Percentiles rank a stretch among this genome's conserved stretches.
Conservation (phyloP, 2,113 vertebrate species). For the Epinephelus cyanopodus region DNA sequence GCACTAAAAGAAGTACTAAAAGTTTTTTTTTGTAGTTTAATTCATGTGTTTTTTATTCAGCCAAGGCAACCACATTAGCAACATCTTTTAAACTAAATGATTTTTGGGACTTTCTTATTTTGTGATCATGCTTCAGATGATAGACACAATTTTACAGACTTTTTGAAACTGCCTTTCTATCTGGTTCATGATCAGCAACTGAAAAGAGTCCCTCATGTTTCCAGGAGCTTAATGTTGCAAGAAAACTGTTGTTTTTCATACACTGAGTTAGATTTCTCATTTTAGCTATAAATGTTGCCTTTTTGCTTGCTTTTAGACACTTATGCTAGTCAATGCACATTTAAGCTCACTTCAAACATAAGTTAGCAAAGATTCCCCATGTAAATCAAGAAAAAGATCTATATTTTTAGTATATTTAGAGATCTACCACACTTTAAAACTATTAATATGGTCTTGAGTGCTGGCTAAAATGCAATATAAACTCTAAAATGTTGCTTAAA, state of each 20-base stretch:
- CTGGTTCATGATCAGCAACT: not conserved
- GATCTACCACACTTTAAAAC: not conserved
- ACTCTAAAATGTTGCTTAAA: not conserved
- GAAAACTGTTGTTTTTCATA: not conserved
- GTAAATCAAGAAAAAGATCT: not conserved
- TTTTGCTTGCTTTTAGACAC: not conserved
- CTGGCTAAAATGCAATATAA: slow-evolving; percentile 12
- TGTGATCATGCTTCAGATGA: not conserved
- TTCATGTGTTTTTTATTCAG: not conserved
- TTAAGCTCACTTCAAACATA: not conserved
- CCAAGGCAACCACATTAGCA: not conserved
- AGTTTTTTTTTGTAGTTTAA: not conserved
- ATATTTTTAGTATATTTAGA: slow-evolving; percentile 7
- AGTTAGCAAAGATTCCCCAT: not conserved
- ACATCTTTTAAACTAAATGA: not conserved
- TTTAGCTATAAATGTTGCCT: slow-evolving; percentile 10
- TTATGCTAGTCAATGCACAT: not conserved
- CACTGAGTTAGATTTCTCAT: not conserved
- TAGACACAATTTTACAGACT: not conserved
- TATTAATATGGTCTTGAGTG: not conserved
- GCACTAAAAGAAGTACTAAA: not conserved
- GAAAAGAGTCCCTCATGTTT: not conserved
- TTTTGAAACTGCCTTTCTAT: not conserved
- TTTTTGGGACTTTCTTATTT: not conserved
- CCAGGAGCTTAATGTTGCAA: not conserved